A percentile compares a stretch with the other conserved stretches of the same genome.
These are phyloP conservation scores for Oryzias javanicus DNA, from an alignment of 2,113 vertebrate species.

Conservation along the genomic window DNA sequence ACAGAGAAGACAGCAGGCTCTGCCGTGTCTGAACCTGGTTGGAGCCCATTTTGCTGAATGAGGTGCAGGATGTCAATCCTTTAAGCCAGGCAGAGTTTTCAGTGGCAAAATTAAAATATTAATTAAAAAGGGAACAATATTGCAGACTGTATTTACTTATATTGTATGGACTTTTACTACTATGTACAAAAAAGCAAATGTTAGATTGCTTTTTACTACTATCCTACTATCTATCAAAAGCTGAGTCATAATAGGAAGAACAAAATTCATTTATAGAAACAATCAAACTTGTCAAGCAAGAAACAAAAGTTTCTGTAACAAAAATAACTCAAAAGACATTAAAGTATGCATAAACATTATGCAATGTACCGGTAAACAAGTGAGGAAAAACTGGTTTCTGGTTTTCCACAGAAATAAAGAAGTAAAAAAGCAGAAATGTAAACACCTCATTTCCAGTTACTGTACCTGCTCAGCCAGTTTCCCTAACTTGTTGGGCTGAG, in stretches of 20 bases:
- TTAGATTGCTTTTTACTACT: too few species aligned
- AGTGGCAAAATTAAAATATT: background rate
- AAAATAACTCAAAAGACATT: slow-evolving; percentile 10
- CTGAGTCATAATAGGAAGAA: slow-evolving; percentile 3
- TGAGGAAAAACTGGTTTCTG: slow-evolving; percentile 26
- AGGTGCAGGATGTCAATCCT: background rate
- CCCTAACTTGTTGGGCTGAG: slow-evolving; percentile 98
- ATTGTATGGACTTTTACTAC: background rate
- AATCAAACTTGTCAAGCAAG: slow-evolving; percentile 20
- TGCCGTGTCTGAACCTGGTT: too few species aligned
- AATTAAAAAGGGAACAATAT: background rate
- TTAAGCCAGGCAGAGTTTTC: background rate
- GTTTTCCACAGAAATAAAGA: slow-evolving; percentile 27
- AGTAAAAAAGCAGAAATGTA: too few species aligned
- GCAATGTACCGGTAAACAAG: slow-evolving; percentile 16
- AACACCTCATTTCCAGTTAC: slow-evolving; percentile 45
- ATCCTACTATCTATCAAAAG: background rate
- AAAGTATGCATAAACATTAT: slow-evolving; percentile 40
- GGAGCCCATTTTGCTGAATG: background rate
- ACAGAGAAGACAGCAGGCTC: too few species aligned
- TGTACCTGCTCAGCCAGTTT: slow-evolving; percentile 97
- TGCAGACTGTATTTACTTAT: too few species aligned
- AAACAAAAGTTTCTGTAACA: background rate
- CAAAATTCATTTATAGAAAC: background rate
- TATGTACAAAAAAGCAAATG: background rate